phyloP scores from a whole-genome alignment of 2,113 vertebrate genomes.

The Platichthys stellatus region DNA sequence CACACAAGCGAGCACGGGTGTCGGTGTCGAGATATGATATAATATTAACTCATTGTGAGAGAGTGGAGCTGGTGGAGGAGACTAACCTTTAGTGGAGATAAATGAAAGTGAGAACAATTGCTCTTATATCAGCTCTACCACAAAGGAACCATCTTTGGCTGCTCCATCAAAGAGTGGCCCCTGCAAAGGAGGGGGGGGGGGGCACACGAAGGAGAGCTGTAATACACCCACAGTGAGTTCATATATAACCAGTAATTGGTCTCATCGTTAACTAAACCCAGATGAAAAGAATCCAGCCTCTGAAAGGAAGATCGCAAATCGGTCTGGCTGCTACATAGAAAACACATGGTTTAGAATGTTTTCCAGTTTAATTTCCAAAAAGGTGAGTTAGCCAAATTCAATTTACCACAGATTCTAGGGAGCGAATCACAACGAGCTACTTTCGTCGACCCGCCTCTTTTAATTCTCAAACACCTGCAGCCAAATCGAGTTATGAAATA shows the following conservation, averaged over 20 bases:
- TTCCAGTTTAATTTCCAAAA: constrained; percentile 17
- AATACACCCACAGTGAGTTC: constrained; percentile 5
- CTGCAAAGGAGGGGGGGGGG: background rate
- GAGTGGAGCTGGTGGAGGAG: constrained; percentile 51
- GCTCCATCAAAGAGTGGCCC: constrained; percentile 22
- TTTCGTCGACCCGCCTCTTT: constrained; percentile 15
- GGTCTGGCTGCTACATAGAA: constrained; percentile 2
- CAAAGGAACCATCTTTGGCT: constrained; percentile 45
- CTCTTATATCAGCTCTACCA: constrained; percentile 48
- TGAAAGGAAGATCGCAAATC: constrained; percentile 29
- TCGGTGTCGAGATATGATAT: constrained; percentile 56
- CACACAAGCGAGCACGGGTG: background rate
- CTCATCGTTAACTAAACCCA: constrained; percentile 19
- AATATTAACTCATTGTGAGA: constrained; percentile 23
- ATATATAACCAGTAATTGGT: background rate
- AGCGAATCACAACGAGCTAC: constrained; percentile 36
- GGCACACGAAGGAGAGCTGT: constrained; percentile 21
- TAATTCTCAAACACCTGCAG: constrained; percentile 59
- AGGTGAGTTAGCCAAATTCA: constrained; percentile 31
- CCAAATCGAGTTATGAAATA: constrained; percentile 52
- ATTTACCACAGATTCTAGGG: constrained; percentile 18
- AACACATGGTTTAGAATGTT: constrained; percentile 10
- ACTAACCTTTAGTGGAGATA: constrained; percentile 67
- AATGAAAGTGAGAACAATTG: constrained; percentile 60
- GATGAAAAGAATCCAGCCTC: constrained; percentile 16